phyloP scores from a whole-genome alignment of 2,888 invertebrate genomes.

The Cabera pusaria region DNA sequence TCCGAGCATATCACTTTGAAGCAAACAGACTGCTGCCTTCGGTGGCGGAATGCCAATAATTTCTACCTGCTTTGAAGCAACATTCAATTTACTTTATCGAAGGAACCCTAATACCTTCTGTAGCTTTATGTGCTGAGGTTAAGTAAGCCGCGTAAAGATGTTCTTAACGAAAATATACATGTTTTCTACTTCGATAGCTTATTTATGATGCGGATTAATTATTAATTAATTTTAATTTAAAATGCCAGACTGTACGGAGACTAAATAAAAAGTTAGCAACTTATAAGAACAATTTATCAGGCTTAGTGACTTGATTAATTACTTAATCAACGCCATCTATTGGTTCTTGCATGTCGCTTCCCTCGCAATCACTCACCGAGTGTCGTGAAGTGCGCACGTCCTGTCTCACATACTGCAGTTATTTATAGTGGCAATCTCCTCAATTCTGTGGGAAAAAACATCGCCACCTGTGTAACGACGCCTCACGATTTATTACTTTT shows the following conservation, averaged over 20 bases:
- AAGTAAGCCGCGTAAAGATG: too few relatives aligned
- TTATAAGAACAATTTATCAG: constrained; percentile 32
- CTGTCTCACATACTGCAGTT: constrained; percentile 56
- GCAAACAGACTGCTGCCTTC: constrained; percentile 19
- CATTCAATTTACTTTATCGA: constrained; percentile 9
- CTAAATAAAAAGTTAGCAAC: constrained; percentile 16
- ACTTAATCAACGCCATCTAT: constrained; percentile 73
- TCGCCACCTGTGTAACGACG: constrained; percentile 58
- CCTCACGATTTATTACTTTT: constrained; percentile 64
- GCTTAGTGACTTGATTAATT: constrained; percentile 63
- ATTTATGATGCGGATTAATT: too few relatives aligned
- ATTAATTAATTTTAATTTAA: too few relatives aligned
- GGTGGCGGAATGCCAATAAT: constrained; percentile 18
- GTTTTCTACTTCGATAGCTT: too few relatives aligned
- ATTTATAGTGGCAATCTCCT: constrained; percentile 77
- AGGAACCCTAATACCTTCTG: neutral
- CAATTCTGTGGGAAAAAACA: constrained; percentile 54
- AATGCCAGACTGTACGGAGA: neutral
- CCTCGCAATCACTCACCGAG: constrained; percentile 65
- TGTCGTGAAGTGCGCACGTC: constrained; percentile 55
- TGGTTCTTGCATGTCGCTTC: constrained; percentile 59
- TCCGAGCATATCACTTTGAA: constrained; percentile 22
- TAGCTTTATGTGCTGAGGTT: constrained; percentile 1
- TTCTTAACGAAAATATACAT: too few relatives aligned
- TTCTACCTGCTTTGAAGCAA: constrained; percentile 16